phyloP scores from a whole-genome alignment of 92 coral and sea anemone genomes.

The Meandrina meandrites region DNA sequence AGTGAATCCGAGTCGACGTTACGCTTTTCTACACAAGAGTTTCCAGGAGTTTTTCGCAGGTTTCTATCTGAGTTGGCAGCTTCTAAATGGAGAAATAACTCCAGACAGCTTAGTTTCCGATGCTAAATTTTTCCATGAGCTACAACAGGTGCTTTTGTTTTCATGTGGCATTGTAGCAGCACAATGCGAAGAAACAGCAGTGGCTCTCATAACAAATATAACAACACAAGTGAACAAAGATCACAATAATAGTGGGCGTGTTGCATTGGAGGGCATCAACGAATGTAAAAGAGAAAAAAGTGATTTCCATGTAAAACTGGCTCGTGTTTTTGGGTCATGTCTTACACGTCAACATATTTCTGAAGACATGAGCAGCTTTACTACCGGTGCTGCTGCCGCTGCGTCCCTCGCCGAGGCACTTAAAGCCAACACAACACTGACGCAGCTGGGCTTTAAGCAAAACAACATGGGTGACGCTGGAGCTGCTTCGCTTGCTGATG shows the following conservation, averaged over 20 bases:
- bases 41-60: constrained; percentile 49
- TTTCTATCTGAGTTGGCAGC: constrained; percentile 5
- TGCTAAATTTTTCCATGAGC: background rate
- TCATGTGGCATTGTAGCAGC: constrained; percentile 5
- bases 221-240: background rate
- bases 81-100: background rate
- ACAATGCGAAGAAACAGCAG: background rate
- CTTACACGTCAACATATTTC: background rate
- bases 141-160: constrained; percentile 10
- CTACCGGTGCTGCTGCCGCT: background rate
- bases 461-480: background rate
- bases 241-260: background rate
- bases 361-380: too few species aligned
- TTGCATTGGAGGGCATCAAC: background rate
- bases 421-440: constrained; percentile 8
- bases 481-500: background rate
- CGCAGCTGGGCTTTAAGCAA: background rate
- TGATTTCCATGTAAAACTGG: background rate
- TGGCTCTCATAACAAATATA: background rate
- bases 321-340: background rate
- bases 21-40: constrained; percentile 40
- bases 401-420: background rate
- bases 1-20: constrained; percentile 12
- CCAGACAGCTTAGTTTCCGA: background rate
- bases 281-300: background rate